phyloP scores from a whole-genome alignment of 2,797 vertebrate species.

The Phataginus tetradactyla region DNA sequence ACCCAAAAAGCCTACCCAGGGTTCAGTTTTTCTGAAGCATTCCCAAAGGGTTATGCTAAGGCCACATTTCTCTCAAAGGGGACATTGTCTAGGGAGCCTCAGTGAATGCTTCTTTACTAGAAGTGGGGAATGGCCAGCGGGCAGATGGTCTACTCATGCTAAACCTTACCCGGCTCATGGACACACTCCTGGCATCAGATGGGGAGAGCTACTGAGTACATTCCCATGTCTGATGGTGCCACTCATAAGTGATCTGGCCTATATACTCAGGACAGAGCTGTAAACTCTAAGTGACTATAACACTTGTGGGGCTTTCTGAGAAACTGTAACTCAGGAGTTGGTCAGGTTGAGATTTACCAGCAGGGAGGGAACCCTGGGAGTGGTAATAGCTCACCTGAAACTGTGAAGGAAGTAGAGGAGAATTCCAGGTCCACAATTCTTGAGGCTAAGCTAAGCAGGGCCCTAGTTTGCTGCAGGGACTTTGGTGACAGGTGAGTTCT shows the following conservation, averaged over 20 bases:
- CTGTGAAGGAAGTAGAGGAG: not conserved
- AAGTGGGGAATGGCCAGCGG: not conserved
- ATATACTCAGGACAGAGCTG: not conserved
- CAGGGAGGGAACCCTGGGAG: not conserved
- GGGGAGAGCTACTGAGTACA: not conserved
- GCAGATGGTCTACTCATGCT: not conserved
- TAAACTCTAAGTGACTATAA: not conserved
- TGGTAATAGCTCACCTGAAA: not conserved
- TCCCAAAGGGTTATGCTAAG: not conserved
- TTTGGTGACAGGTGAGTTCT: not conserved
- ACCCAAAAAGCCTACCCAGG: not conserved
- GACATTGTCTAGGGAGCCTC: not conserved
- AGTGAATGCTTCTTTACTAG: not conserved
- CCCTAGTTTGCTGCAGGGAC: not conserved
- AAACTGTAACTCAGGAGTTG: not conserved
- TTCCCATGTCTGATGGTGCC: not conserved
- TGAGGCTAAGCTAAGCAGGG: not conserved
- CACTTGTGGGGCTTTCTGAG: not conserved
- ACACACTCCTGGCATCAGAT: not conserved
- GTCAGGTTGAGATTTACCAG: not conserved
- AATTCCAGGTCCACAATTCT: not conserved
- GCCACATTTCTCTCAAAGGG: not conserved
- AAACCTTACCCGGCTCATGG: not conserved
- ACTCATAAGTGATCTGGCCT: not conserved
- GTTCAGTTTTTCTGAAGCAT: not conserved